Evolutionary conservation across 2,797 vertebrate genomes (phyloP).

Genomic region (Microctenopoma stevenorrisi): DNA sequence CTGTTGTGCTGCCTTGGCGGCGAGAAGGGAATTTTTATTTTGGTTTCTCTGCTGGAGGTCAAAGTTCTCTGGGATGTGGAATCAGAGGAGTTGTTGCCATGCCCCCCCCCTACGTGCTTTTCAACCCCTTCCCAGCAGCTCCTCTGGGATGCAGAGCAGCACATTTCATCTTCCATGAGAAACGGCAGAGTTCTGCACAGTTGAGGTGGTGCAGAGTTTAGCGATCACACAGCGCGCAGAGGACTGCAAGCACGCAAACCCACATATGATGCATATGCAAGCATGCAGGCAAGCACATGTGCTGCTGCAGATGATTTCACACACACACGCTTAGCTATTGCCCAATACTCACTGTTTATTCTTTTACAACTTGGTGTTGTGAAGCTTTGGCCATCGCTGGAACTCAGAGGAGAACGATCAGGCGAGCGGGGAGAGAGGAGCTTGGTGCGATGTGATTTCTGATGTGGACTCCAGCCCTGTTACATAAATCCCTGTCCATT

Average conservation of each 20-base stretch:
- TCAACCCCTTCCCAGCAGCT: constrained; percentile 59
- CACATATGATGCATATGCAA: constrained; percentile 18
- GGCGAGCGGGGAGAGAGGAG: too few relatives aligned
- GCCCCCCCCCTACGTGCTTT: constrained; percentile 48
- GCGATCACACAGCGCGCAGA: constrained; percentile 34
- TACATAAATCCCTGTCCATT: background rate
- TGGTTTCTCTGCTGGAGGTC: constrained; percentile 78
- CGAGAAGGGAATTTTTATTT: constrained; percentile 73
- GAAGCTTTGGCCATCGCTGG: background rate
- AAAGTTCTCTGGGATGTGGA: constrained; percentile 75
- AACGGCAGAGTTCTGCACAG: constrained; percentile 38
- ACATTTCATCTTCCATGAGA: constrained; percentile 77
- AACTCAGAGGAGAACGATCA: too few relatives aligned
- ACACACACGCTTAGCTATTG: constrained; percentile 10
- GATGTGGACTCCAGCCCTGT: too few relatives aligned
- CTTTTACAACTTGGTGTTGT: background rate
- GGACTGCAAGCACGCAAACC: constrained; percentile 33
- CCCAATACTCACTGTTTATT: constrained; percentile 9
- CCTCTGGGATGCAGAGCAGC: constrained; percentile 47
- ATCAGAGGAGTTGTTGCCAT: constrained; percentile 75
- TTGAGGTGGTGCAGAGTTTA: constrained; percentile 14
- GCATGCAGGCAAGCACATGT: constrained; percentile 34
- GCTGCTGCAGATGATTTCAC: constrained; percentile 45
- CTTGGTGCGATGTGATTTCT: too few relatives aligned
- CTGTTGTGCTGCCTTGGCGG: constrained; percentile 72